Evolutionary conservation across 2,888 invertebrate species (phyloP).

Genomic region (Carabus problematicus): DNA sequence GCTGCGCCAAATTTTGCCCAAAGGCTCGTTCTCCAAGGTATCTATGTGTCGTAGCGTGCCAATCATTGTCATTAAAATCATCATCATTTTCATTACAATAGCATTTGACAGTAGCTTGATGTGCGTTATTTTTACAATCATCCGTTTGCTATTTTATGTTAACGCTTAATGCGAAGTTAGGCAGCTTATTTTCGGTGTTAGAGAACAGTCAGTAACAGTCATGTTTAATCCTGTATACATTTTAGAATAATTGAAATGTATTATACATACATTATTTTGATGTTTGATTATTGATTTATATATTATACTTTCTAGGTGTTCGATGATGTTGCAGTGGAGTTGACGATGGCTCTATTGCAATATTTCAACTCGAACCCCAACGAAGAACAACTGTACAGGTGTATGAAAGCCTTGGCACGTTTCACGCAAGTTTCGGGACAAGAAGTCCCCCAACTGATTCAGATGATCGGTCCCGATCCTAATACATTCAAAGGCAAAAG

Average conservation of each 20-base stretch:
- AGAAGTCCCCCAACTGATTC: slow-evolving; percentile 87
- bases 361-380: slow-evolving; percentile 81
- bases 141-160: not conserved
- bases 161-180: no score
- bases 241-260: not conserved
- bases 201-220: no score
- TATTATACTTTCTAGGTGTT: slow-evolving; percentile 72
- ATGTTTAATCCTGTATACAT: slow-evolving; percentile 3
- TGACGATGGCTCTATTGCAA: slow-evolving; percentile 90
- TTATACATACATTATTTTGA: not conserved
- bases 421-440: slow-evolving; percentile 78
- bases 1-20: slow-evolving; percentile 68
- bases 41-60: slow-evolving; percentile 45
- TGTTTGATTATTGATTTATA: slow-evolving; percentile 42
- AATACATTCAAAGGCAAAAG: slow-evolving; percentile 82
- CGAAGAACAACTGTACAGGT: slow-evolving; percentile 82
- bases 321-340: slow-evolving; percentile 91
- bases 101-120: not conserved
- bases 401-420: slow-evolving; percentile 76
- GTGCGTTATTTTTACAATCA: not conserved
- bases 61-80: slow-evolving; percentile 19
- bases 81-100: slow-evolving; percentile 13
- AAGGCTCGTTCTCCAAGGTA: slow-evolving; percentile 71
- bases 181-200: no score
- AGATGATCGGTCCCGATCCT: slow-evolving; percentile 90